Evolutionary conservation across 2,888 invertebrate genomes (phyloP).

Genomic region (Noctua comes): DNA sequence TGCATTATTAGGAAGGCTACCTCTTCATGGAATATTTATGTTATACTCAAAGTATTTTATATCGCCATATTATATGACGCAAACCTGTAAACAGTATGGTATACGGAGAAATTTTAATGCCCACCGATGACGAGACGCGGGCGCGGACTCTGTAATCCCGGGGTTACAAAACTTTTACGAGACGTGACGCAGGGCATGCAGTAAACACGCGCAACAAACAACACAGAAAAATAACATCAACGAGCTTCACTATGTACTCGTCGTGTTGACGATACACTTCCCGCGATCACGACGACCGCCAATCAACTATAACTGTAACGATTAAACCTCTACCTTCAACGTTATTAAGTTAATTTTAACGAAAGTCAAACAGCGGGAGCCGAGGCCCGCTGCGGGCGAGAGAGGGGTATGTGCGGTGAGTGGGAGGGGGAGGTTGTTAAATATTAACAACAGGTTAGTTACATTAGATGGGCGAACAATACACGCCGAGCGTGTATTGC

Average conservation of each 20-base stretch:
- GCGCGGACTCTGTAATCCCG: slow-evolving; percentile 5
- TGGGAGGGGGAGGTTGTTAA: slow-evolving; percentile 35
- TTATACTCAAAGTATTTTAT: background rate
- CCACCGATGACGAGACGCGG: background rate
- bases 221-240: background rate
- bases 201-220: slow-evolving; percentile 24
- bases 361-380: slow-evolving; percentile 51
- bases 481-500: background rate
- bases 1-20: background rate
- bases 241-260: background rate
- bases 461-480: slow-evolving; percentile 51
- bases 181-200: background rate
- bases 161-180: slow-evolving; percentile 32
- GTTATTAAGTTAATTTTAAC: slow-evolving; percentile 57
- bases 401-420: background rate
- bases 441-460: slow-evolving; percentile 66
- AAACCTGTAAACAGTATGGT: slow-evolving; percentile 21
- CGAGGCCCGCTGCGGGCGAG: background rate
- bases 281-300: background rate
- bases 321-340: slow-evolving; percentile 46
- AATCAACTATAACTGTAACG: slow-evolving; percentile 41
- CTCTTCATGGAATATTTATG: background rate
- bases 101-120: slow-evolving; percentile 17
- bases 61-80: slow-evolving; percentile 7
- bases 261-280: background rate